These are phyloP conservation scores for Brachionus paranguensis DNA, from an alignment of 1,140 invertebrate species.

Conservation along the genomic window DNA sequence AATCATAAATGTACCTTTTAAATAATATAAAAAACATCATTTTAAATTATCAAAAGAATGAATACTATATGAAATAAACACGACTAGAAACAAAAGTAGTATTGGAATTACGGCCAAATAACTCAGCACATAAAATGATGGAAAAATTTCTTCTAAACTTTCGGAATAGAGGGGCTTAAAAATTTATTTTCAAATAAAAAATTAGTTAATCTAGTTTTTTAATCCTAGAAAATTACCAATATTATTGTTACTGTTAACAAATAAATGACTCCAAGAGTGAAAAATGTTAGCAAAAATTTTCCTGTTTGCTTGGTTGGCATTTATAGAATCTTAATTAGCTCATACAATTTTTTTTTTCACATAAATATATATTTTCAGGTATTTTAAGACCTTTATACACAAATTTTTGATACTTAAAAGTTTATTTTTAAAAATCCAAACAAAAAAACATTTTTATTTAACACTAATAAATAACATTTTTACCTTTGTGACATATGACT, in stretches of 20 bases:
- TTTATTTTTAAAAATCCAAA: neutral
- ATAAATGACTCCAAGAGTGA: neutral
- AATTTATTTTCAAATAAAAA: neutral
- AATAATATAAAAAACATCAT: neutral
- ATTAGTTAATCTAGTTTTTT: neutral
- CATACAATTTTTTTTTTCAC: neutral
- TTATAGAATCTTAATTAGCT: neutral
- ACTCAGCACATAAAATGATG: neutral
- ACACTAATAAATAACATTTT: conserved; percentile 1
- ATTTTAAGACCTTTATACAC: neutral
- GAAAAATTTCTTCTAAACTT: conserved; percentile 4
- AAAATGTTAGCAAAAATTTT: neutral
- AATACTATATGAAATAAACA: neutral
- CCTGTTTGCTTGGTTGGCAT: neutral
- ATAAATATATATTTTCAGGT: neutral
- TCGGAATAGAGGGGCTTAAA: conserved; percentile 17
- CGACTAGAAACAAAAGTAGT: neutral
- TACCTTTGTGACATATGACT: neutral
- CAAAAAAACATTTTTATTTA: conserved; percentile 7
- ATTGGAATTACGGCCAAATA: conserved; percentile 3
- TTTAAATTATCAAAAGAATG: neutral
- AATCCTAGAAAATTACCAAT: conserved; percentile 23
- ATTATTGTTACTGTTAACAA: neutral
- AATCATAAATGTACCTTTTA: conserved; percentile 13
- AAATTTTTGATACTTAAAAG: neutral